A percentile compares a stretch with the other conserved stretches of the same genome.
phyloP scores from a whole-genome alignment of 2,888 invertebrate species.

The Lasioglossum pauxillum region DNA sequence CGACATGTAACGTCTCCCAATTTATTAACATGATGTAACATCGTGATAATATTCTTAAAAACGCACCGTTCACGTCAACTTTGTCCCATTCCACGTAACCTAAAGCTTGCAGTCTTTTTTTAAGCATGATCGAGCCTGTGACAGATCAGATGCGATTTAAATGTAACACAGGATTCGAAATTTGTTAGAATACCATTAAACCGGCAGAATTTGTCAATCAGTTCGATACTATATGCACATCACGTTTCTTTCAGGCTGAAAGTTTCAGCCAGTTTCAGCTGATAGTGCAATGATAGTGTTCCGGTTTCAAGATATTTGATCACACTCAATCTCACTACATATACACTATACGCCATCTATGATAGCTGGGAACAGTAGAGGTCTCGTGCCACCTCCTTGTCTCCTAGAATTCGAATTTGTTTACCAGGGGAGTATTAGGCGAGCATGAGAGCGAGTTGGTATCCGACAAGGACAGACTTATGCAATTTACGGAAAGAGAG shows the following conservation, averaged over 20 bases:
- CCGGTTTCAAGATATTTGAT: not conserved
- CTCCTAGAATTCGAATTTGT: no score
- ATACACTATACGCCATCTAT: no score
- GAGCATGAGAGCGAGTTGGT: no score
- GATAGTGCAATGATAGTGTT: not conserved
- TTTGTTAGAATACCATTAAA: not conserved
- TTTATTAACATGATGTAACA: not conserved
- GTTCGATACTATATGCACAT: not conserved
- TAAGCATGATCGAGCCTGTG: slow-evolving; percentile 87
- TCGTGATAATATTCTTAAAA: not conserved
- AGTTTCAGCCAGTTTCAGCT: not conserved
- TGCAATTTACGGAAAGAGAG: no score
- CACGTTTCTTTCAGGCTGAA: not conserved
- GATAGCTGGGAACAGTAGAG: no score
- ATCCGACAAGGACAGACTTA: no score
- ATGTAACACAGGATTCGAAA: not conserved
- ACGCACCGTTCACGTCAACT: slow-evolving; percentile 88
- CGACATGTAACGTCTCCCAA: not conserved
- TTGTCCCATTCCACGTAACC: slow-evolving; percentile 91
- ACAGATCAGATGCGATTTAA: not conserved
- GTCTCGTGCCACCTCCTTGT: no score
- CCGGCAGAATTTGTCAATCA: not conserved
- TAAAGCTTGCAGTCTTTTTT: slow-evolving; percentile 91
- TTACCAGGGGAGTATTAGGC: no score
- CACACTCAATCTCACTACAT: no score